These are phyloP conservation scores for Petrocephalus microphthalmus DNA, from an alignment of 2,113 vertebrate genomes.

Conservation along the genomic window DNA sequence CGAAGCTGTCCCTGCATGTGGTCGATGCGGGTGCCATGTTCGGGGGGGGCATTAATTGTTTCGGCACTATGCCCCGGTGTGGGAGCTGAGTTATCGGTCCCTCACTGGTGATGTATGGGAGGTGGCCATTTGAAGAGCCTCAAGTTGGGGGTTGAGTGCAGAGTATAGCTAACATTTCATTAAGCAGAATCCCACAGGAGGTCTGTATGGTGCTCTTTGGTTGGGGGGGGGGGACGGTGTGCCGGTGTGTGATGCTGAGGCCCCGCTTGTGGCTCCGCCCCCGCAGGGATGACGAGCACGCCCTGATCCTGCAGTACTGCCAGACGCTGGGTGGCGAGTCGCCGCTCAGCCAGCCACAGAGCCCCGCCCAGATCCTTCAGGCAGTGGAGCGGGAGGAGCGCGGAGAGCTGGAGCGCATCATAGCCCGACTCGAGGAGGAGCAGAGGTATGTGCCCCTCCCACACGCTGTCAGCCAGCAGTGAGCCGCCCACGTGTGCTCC, in stretches of 20 bases:
- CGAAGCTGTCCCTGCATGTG: background rate
- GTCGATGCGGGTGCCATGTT: background rate
- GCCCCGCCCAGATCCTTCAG: conserved; percentile 90
- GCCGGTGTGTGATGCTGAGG: background rate
- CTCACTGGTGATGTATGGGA: background rate
- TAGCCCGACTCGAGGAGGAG: conserved; percentile 88
- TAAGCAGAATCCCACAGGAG: background rate
- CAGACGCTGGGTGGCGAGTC: conserved; percentile 89
- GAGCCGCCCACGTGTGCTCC: background rate
- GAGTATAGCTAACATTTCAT: background rate
- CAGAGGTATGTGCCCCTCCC: conserved; percentile 67
- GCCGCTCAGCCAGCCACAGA: conserved; percentile 85
- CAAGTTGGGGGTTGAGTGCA: background rate
- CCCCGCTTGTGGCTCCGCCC: background rate
- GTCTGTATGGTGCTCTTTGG: background rate
- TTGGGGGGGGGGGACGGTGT: background rate
- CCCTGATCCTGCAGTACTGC: conserved; percentile 93
- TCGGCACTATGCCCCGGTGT: background rate
- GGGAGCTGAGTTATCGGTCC: background rate
- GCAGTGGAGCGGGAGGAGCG: conserved; percentile 88
- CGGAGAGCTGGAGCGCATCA: conserved; percentile 82
- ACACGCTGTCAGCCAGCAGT: conserved; percentile 2
- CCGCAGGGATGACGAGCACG: conserved; percentile 88
- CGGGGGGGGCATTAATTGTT: background rate
- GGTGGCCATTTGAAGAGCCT: background rate